phyloP scores from a whole-genome alignment of 2,797 vertebrate species.

The Petrocephalus sullivani region DNA sequence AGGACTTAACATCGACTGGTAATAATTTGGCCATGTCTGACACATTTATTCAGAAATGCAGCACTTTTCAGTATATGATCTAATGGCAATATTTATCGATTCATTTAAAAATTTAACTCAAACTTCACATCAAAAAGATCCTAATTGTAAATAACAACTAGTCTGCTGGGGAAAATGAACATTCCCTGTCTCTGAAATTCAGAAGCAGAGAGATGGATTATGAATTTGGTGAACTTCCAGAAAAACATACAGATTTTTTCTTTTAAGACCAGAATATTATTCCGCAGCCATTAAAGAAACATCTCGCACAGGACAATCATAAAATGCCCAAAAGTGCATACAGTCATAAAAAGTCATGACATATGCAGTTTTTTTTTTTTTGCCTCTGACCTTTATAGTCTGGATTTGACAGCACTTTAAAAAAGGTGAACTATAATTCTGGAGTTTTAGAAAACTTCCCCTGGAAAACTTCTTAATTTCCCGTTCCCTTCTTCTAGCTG shows the following conservation, averaged over 20 bases:
- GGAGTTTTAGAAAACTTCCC: not conserved
- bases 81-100: not conserved
- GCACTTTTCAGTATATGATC: not conserved
- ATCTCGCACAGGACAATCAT: not conserved
- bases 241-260: not conserved
- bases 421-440: not conserved
- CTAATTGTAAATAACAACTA: not conserved
- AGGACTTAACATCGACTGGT: not conserved
- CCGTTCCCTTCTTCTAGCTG: not conserved
- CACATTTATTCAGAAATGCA: not conserved
- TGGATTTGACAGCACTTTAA: not conserved
- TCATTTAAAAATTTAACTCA: not conserved
- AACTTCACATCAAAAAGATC: not conserved
- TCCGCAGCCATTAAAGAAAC: not conserved
- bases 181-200: not conserved
- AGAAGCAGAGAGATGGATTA: not conserved
- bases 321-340: conserved; percentile 2
- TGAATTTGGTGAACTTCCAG: not conserved
- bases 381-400: conserved; percentile 6
- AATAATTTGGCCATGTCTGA: not conserved
- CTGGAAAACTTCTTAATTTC: not conserved
- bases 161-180: not conserved
- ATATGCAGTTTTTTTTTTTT: not conserved
- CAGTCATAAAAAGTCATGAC: not conserved
- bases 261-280: not conserved